Base-by-base conservation (phyloP, 2,888 invertebrate genomes). In the Didymodactylos carnosus region DNA sequence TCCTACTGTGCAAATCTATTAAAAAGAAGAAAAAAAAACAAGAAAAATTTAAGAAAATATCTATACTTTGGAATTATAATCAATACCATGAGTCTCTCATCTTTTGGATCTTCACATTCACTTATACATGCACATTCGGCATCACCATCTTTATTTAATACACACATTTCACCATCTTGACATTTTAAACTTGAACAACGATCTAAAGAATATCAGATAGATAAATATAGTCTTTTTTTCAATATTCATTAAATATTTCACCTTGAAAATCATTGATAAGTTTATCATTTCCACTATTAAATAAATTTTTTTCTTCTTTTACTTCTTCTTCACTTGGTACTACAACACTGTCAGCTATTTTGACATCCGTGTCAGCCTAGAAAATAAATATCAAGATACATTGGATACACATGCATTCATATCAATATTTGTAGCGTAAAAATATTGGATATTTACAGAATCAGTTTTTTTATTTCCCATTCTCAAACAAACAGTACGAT, bases 31-130 rank as follows among this genome's bases (percentile, higher is more conserved):
- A 23, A n/a, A n/a, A n/a, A n/a, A n/a, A n/a, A n/a, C n/a, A n/a
- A n/a, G n/a, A n/a, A n/a, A n/a, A n/a, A n/a, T n/a, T n/a, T n/a
- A n/a, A n/a, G n/a, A n/a, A n/a, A n/a, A n/a, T n/a, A n/a, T n/a
- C n/a, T n/a, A n/a, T n/a, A n/a, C n/a, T n/a, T n/a, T 23, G 1
- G 8, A 2, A 53, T 25, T 23, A 10, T 19, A 35, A 19, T 29
- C 8, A 35, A 14, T 35, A 62, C 62, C 62, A 62, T 62, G 29
- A 62, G 71, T 51, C 74, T 71, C 7, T 74, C 27, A n/a, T 74
- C 74, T 39, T 74, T 74, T 5, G 74, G 74, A 49, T 53, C n/a
- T 46, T 74, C 71, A 72, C 74, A 74, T 39, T 23, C 27, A 53
- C 53, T 13, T 41, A 71, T 62, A 46, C 74, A 74, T 40, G 53